phyloP scores from a whole-genome alignment of 2,113 vertebrate species.

The Labeo catla region DNA sequence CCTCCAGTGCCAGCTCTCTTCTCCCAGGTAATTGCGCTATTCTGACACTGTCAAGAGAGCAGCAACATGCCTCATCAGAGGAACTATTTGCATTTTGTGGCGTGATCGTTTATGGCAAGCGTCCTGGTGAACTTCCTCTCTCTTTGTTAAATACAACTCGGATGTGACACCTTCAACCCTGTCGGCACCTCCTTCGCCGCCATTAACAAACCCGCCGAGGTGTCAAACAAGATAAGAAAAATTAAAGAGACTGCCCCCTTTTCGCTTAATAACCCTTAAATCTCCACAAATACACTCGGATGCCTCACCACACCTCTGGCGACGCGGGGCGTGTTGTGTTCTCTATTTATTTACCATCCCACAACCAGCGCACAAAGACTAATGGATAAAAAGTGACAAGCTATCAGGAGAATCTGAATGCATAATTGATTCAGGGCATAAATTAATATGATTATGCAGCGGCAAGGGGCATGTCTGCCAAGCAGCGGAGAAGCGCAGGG shows the following conservation, averaged over 20 bases:
- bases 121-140: conserved; percentile 59
- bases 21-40: conserved; percentile 46
- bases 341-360: conserved; percentile 63
- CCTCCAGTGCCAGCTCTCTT: conserved; percentile 8
- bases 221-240: conserved; percentile 81
- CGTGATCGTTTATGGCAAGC: conserved; percentile 43
- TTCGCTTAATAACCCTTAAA: conserved; percentile 87
- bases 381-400: conserved; percentile 92
- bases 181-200: conserved; percentile 68
- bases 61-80: conserved; percentile 24
- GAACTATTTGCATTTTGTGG: conserved; percentile 49
- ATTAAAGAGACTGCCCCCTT: conserved; percentile 81
- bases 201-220: conserved; percentile 77
- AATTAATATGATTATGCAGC: conserved; percentile 92
- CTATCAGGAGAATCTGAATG: conserved; percentile 88
- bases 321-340: conserved; percentile 78
- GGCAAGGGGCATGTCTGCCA: conserved; percentile 82
- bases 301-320: conserved; percentile 81
- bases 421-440: conserved; percentile 92
- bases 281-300: conserved; percentile 79
- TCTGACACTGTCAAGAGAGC: conserved; percentile 28
- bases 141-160: conserved; percentile 75
- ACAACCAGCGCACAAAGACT: conserved; percentile 70
- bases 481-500: conserved; percentile 79
- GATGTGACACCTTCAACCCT: conserved; percentile 74